Base-by-base conservation (phyloP, 2,888 invertebrate genomes). In the Acanthosoma haemorrhoidale region DNA sequence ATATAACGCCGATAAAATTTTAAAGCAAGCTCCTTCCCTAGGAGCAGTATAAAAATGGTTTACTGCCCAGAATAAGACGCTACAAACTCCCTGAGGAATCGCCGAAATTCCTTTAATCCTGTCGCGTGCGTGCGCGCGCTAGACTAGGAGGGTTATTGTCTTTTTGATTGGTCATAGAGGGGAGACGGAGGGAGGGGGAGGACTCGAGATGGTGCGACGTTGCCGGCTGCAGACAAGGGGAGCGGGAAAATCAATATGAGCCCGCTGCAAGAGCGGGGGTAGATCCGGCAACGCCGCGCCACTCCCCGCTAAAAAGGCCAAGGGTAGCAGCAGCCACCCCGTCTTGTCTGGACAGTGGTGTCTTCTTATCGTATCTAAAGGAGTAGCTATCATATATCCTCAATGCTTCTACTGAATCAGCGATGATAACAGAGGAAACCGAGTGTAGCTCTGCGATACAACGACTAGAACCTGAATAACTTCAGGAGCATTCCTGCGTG, bases 241-340 rank as follows among this genome's bases (percentile, higher is more conserved):
- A 39, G 34, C 18, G 41, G 70, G 72, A 66, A 72, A 72, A 68
- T 68, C 68, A 68, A 68, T 68, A 68, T 59, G 39, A 36, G 39
- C 4, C 31, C 15, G n/a, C 29, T 15, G 21, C 39, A 11, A 5
- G 39, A n/a, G 4, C 29, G 31, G 59, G 15, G 58, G 21, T 18
- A 38, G 68, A 18, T 8, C 59, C 31, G 68, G 68, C 68, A 68
- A 68, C 57, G 57, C 31, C 13, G 59, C 68, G 36, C 68, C 57
- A 38, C 68, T 31, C 68, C 68, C 59, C 25, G 13, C 60, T 32
- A 16, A n/a, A n/a, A 43, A 43, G 15, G 43, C 43, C 43, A 43
- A 18, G 43, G 32, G 32, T 32, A 32, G 25, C n/a, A 21, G 25
- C 39, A n/a, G n/a, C n/a, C n/a, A n/a, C n/a, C n/a, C n/a, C n/a